Conservation (phyloP, 2,888 invertebrate species). For the Cryptophagus acutangulus region DNA sequence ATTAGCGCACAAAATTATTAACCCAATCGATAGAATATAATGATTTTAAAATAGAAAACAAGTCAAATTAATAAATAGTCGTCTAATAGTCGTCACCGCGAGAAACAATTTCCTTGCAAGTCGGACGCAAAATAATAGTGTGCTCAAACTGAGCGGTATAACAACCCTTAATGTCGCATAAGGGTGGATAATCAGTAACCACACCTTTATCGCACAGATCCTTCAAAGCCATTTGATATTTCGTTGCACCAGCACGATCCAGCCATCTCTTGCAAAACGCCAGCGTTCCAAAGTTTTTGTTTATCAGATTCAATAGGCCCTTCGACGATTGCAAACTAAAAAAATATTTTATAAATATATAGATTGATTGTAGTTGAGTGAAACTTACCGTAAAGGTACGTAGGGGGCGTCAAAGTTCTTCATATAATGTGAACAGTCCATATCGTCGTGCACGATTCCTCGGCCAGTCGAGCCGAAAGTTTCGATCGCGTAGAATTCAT, state of each 20-base stretch:
- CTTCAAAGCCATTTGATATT: slow-evolving; percentile 97
- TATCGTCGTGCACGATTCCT: slow-evolving; percentile 94
- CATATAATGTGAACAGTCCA: slow-evolving; percentile 99
- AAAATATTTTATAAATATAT: slow-evolving; percentile 3
- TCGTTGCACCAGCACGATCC: slow-evolving; percentile 92
- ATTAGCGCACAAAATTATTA: too few relatives aligned
- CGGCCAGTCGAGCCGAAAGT: slow-evolving; percentile 98
- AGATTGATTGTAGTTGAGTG: slow-evolving; percentile 1
- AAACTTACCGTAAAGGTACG: slow-evolving; percentile 83
- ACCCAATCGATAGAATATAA: too few relatives aligned
- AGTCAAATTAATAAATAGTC: too few relatives aligned
- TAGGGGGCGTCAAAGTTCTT: slow-evolving; percentile 93
- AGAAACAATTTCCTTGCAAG: slow-evolving; percentile 97
- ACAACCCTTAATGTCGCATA: slow-evolving; percentile 94
- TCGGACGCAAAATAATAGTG: slow-evolving; percentile 93
- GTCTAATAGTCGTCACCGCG: slow-evolving; percentile 94
- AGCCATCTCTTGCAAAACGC: slow-evolving; percentile 99
- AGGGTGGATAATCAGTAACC: slow-evolving; percentile 97
- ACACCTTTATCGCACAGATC: slow-evolving; percentile 97
- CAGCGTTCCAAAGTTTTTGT: slow-evolving; percentile 94
- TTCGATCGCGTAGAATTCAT: slow-evolving; percentile 98
- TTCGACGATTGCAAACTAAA: slow-evolving; percentile 85
- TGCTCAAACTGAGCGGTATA: slow-evolving; percentile 99
- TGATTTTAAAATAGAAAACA: too few relatives aligned
- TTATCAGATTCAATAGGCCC: slow-evolving; percentile 83